Conservation (phyloP, 1,140 invertebrate genomes). For the Brachionus manjavacas region DNA sequence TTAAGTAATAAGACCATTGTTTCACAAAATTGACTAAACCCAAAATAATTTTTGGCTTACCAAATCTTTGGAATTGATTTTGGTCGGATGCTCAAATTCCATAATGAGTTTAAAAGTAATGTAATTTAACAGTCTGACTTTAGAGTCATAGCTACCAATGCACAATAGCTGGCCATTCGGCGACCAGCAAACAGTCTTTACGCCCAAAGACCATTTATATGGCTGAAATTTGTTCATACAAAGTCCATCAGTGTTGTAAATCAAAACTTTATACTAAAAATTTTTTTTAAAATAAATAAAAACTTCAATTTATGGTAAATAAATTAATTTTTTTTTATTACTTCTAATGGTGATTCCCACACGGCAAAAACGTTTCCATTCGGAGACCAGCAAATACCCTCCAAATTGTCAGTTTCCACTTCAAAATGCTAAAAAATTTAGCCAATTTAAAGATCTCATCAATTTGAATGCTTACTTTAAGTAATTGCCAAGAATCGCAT, state of each 20-base stretch:
- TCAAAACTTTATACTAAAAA: constrained; percentile 52
- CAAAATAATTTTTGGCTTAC: constrained; percentile 39
- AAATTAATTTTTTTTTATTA: background rate
- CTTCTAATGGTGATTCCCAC: constrained; percentile 51
- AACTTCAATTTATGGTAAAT: background rate
- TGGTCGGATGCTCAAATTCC: constrained; percentile 48
- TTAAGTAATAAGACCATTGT: no score
- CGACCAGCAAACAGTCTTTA: constrained; percentile 57
- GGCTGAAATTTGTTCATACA: constrained; percentile 54
- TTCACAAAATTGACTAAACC: no score
- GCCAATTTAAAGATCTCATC: background rate
- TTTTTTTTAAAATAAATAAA: background rate
- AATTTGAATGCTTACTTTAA: constrained; percentile 51
- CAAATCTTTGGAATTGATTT: constrained; percentile 46
- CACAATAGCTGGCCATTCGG: constrained; percentile 59
- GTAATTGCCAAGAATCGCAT: constrained; percentile 56
- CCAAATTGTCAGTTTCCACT: constrained; percentile 55
- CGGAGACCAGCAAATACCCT: constrained; percentile 57
- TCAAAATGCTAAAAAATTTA: constrained; percentile 54
- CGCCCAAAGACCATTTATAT: constrained; percentile 57
- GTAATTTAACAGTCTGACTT: constrained; percentile 55
- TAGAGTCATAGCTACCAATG: constrained; percentile 59
- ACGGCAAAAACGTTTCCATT: constrained; percentile 54
- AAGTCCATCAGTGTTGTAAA: constrained; percentile 58
- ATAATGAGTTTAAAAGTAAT: constrained; percentile 57